Evolutionary conservation across 2,888 invertebrate species (phyloP), one percentile per base, ranked within the genome.

Genomic region (Brenthis ino): DNA sequence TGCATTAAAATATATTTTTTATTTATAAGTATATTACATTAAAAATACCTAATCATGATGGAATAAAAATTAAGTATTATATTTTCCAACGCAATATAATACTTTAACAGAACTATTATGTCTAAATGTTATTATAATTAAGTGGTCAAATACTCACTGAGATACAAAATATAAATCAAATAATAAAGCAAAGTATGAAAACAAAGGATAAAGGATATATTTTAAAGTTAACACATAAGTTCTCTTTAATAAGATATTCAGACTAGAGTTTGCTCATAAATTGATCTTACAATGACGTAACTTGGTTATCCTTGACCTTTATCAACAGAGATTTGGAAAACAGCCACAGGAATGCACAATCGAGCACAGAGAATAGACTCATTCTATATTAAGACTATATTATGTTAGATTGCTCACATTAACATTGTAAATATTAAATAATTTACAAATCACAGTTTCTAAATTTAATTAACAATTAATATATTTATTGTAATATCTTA

Each of bases 241-340:
- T n/a, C 5, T n/a, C n/a, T 51, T 51, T n/a, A n/a, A 5, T 6
- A 2, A 16, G n/a, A 53, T 16, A 20, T 6, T n/a, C 16, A n/a
- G 16, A 16, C 51, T n/a, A 6, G 0, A n/a, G 16, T n/a, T 16
- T 53, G n/a, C 54, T 33, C 51, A 11, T 43, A 43, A 43, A 11
- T 6, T 8, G 37, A 6, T 37, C n/a, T 24, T 11, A n/a, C 3
- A 33, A 51, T 16, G 16, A 48, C 54, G 58, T 54, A 47, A 54
- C 16, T 20, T 48, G 16, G 14, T 20, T 16, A 20, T 33, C 66
- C 66, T 54, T 60, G 66, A 20, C 66, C 53, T 37, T 58, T 51
- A 14, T 16, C 43, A 16, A 14, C 48, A 60, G 16, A 50, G 33
- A n/a, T 33, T 60, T 60, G 50, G 33, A 16, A 33, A 50, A 50